These are phyloP conservation scores for Xanthia togata DNA, from an alignment of 2,888 invertebrate species.

Conservation along the genomic window DNA sequence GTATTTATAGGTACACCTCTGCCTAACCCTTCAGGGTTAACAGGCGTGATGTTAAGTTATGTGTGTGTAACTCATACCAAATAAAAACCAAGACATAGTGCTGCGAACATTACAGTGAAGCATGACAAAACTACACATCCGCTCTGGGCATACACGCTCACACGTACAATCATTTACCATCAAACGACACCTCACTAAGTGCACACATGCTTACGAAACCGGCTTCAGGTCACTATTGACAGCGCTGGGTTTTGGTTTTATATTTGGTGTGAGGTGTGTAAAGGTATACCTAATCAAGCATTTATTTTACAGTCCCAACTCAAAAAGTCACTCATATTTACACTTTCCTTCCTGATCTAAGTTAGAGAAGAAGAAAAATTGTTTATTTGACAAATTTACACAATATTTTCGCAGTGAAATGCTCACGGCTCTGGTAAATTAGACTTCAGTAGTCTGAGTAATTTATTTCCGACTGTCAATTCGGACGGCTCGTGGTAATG, in stretches of 20 bases:
- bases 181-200: no score
- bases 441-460: conserved; percentile 31
- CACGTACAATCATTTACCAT: no score
- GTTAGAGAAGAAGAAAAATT: not conserved
- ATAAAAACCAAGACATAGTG: no score
- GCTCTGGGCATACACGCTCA: no score
- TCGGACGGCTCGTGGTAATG: conserved; percentile 34
- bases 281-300: not conserved
- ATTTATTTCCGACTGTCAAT: conserved; percentile 45
- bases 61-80: no score
- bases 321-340: not conserved
- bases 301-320: not conserved
- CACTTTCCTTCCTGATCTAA: not conserved
- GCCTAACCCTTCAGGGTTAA: not conserved
- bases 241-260: no score
- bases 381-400: conserved; percentile 32
- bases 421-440: conserved; percentile 22
- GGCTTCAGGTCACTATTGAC: no score
- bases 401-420: conserved; percentile 17
- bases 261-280: no score
- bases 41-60: not conserved
- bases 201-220: no score
- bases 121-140: no score
- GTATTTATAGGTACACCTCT: no score
- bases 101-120: no score